phyloP scores from a whole-genome alignment of 2,888 invertebrate species.

The Lacanobia wlatinum region DNA sequence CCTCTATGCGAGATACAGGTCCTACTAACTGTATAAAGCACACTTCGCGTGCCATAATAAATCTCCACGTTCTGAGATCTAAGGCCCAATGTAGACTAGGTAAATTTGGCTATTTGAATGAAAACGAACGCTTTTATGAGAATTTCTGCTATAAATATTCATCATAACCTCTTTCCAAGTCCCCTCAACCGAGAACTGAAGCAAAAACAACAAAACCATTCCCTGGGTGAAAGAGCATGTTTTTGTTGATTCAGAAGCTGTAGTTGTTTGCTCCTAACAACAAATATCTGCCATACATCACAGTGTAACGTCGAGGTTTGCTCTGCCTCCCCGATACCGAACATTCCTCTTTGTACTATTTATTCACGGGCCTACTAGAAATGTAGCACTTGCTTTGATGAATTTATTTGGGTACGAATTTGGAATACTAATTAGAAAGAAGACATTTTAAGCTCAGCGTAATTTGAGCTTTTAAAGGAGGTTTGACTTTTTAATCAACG shows the following conservation, averaged over 20 bases:
- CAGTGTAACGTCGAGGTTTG: constrained; percentile 12
- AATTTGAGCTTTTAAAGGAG: not conserved
- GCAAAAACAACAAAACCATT: constrained; percentile 38
- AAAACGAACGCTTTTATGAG: not conserved
- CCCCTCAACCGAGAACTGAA: not conserved
- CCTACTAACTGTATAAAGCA: constrained; percentile 5
- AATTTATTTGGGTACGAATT: constrained; percentile 28
- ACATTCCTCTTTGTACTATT: constrained; percentile 28
- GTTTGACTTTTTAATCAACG: constrained; percentile 10
- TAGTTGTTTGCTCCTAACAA: constrained; percentile 24
- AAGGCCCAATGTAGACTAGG: not conserved
- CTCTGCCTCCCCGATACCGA: constrained; percentile 11
- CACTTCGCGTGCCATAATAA: constrained; percentile 1
- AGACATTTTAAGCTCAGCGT: constrained; percentile 6
- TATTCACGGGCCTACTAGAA: constrained; percentile 48
- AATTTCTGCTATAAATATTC: constrained; percentile 13
- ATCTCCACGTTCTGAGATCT: not conserved
- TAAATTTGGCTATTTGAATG: not conserved
- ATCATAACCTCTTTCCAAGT: not conserved
- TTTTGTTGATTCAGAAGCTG: constrained; percentile 31
- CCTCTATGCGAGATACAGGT: not conserved
- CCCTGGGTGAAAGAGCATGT: constrained; percentile 34
- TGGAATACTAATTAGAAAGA: constrained; percentile 35
- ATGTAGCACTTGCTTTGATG: constrained; percentile 36
- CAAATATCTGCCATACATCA: constrained; percentile 40